Base-by-base conservation (phyloP, 30 jellyfish, hydroid and myxozoan genomes). In the Aurelia sp. region DNA sequence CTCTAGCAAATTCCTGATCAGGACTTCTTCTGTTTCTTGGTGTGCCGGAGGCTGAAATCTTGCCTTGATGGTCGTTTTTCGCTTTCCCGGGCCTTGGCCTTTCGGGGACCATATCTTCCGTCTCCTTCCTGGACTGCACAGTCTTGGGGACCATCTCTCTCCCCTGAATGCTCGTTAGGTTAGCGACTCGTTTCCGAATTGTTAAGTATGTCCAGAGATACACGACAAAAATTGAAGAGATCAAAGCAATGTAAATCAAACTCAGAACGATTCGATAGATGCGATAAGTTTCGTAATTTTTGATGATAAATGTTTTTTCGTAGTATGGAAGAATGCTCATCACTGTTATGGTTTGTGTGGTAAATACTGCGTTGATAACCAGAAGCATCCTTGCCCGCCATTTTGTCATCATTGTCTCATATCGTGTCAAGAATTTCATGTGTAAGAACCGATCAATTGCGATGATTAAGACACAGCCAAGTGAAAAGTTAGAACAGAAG, bases 381-480 rank as follows among this genome's bases (percentile, higher is more conserved):
- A 71, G 72, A 13, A 84, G 81, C 15, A 57, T 3, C 16, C 15
- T 27, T 13, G 93, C 93, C 11, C 87, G 70, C 22, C 31, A 55
- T 33, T 61, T 63, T n/a, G 87, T 84, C 93, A 84, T 84, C 62
- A 69, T 55, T 8, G 48, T 13, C 2, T 44, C 30, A 47, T 84
- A 84, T 22, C 68, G 18, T 21, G 58, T 16, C 40, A 64, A 10
- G 27, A 19, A 72, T 27, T 63, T 71, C 87, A 84, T 71, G 93
- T 84, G 93, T 8, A 84, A 15, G 31, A 51, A 84, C 16, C 93
- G 93, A 48, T 84, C 93, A 20, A 84, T 44, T 3, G 87, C 76
- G 2, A 84, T 61, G 47, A 72, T 84, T 50, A 84, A 38, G 38
- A 84, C 19, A 27, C 61, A 35, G 4, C 60, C 84, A 8, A 52